Evolutionary conservation across 2,888 invertebrate species (phyloP), one percentile per base, ranked within the genome.

Genomic region (Oscheius onirici): DNA sequence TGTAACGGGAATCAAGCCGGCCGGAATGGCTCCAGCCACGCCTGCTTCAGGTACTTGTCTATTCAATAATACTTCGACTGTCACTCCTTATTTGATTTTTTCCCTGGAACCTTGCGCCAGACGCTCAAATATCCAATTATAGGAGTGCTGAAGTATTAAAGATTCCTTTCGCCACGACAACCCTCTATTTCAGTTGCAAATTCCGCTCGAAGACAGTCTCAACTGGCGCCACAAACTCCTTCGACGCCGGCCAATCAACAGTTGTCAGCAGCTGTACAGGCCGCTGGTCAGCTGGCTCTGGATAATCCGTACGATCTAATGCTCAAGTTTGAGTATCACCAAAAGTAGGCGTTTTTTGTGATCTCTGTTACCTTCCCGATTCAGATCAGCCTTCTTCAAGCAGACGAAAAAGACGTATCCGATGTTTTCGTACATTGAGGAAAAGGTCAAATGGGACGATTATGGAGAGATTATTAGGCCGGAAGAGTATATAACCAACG

Each of bases 371-470:
- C 6, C 13, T 49, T 15, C 2, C 22, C 11, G 5, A n/a, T 79
- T 44, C 73, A 84, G 83, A 49, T 72, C 83, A 17, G 85, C 94
- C 68, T 94, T 94, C 87, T 94, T 94, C 88, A 94, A 94, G 88
- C 93, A 90, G 79, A 93, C 92, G 68, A 94, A 95, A 89, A 93
- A 95, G 69, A 93, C 95, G 84, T 94, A 95, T 88, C 96, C 96
- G 0, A 97, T 97, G 94, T 99, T 94, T 89, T 97, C 97, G 0
- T 93, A 92, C 87, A 92, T 92, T 55, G 97, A 97, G 88, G 95
- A 96, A 74, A 86, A 83, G 71, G 73, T 78, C n/a, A 84, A 82
- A 88, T 92, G 92, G 86, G 97, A 97, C 85, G 97, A 97, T 88
- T 99, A 97, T 87, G 97, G 99, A 0, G 97, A 97, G 89, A 92